These are phyloP conservation scores for Heliconius congener DNA, from an alignment of 1,140 invertebrate species.

Conservation along the genomic window DNA sequence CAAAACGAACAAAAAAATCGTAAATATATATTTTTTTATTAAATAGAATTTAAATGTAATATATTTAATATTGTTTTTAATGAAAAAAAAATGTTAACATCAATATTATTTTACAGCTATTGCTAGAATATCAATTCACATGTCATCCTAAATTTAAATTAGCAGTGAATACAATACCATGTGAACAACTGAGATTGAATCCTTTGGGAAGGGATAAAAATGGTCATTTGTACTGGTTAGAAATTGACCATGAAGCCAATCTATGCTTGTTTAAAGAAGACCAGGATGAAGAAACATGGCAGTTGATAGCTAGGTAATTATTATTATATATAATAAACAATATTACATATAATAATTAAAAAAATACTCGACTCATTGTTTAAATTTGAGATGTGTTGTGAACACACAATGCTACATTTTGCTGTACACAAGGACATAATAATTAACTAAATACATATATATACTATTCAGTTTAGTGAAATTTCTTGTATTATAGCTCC, in stretches of 20 bases:
- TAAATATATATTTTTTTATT: too few relatives aligned
- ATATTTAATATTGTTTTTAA: too few relatives aligned
- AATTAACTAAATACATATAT: too few relatives aligned
- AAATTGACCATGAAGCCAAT: slow-evolving; percentile 93
- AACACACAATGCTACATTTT: background rate
- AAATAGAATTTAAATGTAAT: too few relatives aligned
- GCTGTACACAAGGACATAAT: too few relatives aligned
- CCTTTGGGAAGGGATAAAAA: slow-evolving; percentile 95
- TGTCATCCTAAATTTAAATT: slow-evolving; percentile 96
- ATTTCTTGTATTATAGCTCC: too few relatives aligned
- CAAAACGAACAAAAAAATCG: too few relatives aligned
- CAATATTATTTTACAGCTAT: slow-evolving; percentile 82
- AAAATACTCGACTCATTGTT: too few relatives aligned
- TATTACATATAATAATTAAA: too few relatives aligned
- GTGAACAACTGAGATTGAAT: slow-evolving; percentile 90
- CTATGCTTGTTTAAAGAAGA: slow-evolving; percentile 96
- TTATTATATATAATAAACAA: background rate
- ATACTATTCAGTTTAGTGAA: too few relatives aligned
- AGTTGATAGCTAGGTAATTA: slow-evolving; percentile 91
- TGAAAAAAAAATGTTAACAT: background rate
- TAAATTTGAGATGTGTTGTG: too few relatives aligned
- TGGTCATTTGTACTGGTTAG: slow-evolving; percentile 96
- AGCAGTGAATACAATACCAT: slow-evolving; percentile 91
- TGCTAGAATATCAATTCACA: slow-evolving; percentile 97
- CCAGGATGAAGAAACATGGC: slow-evolving; percentile 97